phyloP scores from a whole-genome alignment of 2,888 invertebrate genomes.

The Dasypolia templi region DNA sequence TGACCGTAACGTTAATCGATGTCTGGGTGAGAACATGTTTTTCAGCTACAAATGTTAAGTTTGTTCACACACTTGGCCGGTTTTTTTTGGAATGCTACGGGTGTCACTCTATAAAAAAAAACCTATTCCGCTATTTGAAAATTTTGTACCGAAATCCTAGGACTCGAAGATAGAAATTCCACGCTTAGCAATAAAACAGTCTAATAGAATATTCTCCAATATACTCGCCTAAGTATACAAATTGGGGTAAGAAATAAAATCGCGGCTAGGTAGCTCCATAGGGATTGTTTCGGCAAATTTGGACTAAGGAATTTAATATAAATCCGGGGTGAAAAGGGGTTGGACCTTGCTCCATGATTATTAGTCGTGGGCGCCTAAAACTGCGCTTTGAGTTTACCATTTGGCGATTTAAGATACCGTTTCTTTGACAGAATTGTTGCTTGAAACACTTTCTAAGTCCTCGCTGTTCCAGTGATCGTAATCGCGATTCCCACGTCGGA shows the following conservation, averaged over 20 bases:
- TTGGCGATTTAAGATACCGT: neutral
- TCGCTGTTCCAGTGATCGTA: too few relatives aligned
- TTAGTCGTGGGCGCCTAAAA: slow-evolving; percentile 78
- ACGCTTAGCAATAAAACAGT: slow-evolving; percentile 36
- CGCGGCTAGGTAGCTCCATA: slow-evolving; percentile 78
- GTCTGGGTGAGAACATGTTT: too few relatives aligned
- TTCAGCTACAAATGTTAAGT: too few relatives aligned
- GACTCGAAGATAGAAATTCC: slow-evolving; percentile 24
- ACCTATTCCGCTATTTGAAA: slow-evolving; percentile 25
- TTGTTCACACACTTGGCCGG: too few relatives aligned
- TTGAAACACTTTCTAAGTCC: neutral
- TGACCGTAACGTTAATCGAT: too few relatives aligned
- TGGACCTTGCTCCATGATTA: slow-evolving; percentile 82
- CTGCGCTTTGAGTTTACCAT: slow-evolving; percentile 50
- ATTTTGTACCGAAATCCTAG: slow-evolving; percentile 27
- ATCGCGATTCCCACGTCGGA: too few relatives aligned
- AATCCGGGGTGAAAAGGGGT: slow-evolving; percentile 88
- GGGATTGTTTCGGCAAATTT: slow-evolving; percentile 87
- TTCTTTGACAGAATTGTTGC: neutral
- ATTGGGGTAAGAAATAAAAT: slow-evolving; percentile 78
- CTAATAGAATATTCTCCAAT: slow-evolving; percentile 48
- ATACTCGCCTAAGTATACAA: slow-evolving; percentile 51
- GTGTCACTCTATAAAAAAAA: neutral
- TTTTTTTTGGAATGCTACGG: neutral
- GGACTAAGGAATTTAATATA: slow-evolving; percentile 89